Base-by-base conservation (phyloP, 2,113 vertebrate species). In the Psittacula cyanocephala region DNA sequence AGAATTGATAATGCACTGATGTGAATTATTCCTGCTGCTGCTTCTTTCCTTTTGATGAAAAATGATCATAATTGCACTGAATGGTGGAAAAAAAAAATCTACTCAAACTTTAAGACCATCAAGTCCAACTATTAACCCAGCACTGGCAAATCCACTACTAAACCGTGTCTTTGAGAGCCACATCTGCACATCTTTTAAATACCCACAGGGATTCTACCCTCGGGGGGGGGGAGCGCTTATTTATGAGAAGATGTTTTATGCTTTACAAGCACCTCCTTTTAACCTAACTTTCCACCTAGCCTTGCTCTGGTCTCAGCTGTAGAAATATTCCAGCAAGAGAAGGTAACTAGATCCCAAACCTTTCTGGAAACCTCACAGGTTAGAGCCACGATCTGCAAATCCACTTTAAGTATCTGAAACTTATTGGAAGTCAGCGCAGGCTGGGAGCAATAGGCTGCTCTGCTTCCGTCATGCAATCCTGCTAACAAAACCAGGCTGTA, bases 201-300 rank as follows among this genome's bases (percentile, higher is more conserved):
- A 55, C 5, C 47, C 63, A 27, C 69, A 55, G 62, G 14, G 53
- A 55, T 59, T 59, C 35, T 59, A 59, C 22, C 22, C 33, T 24
- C 2, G 13, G 20, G 5, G 33, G 4, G 3, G 1, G 3, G 7
- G 4, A 37, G 31, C 8, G 16, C 11, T 64, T 53, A 10, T 65
- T 46, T 15, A 60, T 28, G 22, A 17, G 44, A 60, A 33, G 29
- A 44, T 35, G 18, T 33, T 75, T 93, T 71, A 49, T 22, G 65
- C 5, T 50, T 81, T 69, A 59, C 29, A 52, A 91, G 24, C 28
- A 31, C 23, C 28, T 64, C 55, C 50, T n/a, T 71, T 43, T 22
- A 52, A n/a, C 14, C 3, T 31, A 43, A 49, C 1, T 57, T 88
- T 70, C 60, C 47, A 70, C 11, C 33, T 25, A 50, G 62, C 33